A percentile compares a stretch with the other conserved stretches of the same genome.
These are phyloP conservation scores for Phrixothrix hirtus DNA, from an alignment of 2,888 invertebrate genomes.

Conservation along the genomic window DNA sequence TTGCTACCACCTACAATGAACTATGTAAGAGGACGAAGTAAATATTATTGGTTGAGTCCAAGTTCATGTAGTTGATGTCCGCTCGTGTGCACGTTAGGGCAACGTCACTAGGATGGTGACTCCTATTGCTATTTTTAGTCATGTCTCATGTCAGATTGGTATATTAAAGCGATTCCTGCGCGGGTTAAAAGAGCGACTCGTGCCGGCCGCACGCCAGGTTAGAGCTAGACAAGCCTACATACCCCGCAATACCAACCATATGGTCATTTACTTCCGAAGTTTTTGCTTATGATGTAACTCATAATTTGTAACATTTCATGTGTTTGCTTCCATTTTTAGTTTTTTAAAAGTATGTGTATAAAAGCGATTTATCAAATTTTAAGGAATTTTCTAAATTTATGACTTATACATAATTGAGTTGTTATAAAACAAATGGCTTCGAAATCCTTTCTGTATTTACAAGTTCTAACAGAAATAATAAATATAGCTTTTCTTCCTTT, in stretches of 20 bases:
- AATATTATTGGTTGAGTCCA: conserved; percentile 22
- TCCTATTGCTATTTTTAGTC: conserved; percentile 35
- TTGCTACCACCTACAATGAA: conserved; percentile 20
- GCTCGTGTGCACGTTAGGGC: conserved; percentile 24
- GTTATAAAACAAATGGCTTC: no score
- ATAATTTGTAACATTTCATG: conserved; percentile 17
- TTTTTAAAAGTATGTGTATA: no score
- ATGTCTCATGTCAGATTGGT: conserved; percentile 22
- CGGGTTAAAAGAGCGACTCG: conserved; percentile 32
- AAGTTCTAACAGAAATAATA: no score
- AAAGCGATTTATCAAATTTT: no score
- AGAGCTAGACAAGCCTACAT: conserved; percentile 31
- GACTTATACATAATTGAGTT: no score
- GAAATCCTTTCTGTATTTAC: no score
- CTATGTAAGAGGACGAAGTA: conserved; percentile 17
- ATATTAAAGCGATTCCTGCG: conserved; percentile 26
- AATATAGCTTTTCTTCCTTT: no score
- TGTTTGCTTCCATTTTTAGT: conserved; percentile 8
- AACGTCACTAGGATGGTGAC: conserved; percentile 31
- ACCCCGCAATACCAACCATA: conserved; percentile 30
- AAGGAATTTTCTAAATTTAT: no score
- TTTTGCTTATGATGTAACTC: conserved; percentile 27
- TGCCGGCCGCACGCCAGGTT: conserved; percentile 34
- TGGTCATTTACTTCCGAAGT: conserved; percentile 32
- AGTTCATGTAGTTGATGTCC: conserved; percentile 15